These are phyloP conservation scores for Microctenopoma stevenorrisi DNA, from an alignment of 2,797 vertebrate genomes.

Conservation along the genomic window DNA sequence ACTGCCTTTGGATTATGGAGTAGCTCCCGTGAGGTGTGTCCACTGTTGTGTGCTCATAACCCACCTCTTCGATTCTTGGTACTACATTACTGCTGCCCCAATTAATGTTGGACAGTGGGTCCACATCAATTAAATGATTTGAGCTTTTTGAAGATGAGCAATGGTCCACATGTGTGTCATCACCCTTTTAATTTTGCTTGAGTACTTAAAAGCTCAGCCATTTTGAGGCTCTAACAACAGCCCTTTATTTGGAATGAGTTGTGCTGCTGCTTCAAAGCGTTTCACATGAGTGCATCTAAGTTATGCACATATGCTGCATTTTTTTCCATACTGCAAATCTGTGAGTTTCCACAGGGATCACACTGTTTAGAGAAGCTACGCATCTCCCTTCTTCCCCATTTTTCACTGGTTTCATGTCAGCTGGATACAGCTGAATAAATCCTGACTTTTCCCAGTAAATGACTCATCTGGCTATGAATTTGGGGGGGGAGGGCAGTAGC, in stretches of 20 bases:
- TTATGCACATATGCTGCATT: constrained; percentile 43
- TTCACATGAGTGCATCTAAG: constrained; percentile 35
- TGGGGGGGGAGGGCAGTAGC: constrained; percentile 50
- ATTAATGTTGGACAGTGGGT: constrained; percentile 64
- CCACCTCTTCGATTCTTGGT: constrained; percentile 60
- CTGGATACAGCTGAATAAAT: constrained; percentile 65
- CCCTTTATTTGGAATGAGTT: constrained; percentile 41
- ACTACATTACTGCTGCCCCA: constrained; percentile 50
- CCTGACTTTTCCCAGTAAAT: constrained; percentile 58
- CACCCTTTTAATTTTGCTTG: constrained; percentile 61
- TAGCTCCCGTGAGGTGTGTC: constrained; percentile 64
- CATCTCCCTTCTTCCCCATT: constrained; percentile 11
- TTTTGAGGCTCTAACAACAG: constrained; percentile 50
- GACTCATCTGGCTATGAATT: constrained; percentile 62
- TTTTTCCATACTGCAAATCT: constrained; percentile 25
- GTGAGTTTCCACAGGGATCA: constrained; percentile 18
- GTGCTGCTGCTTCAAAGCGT: constrained; percentile 17
- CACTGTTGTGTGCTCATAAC: constrained; percentile 67
- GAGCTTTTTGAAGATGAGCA: constrained; percentile 54
- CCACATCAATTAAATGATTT: constrained; percentile 71
- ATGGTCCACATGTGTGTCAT: constrained; percentile 61
- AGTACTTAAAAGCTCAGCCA: constrained; percentile 54
- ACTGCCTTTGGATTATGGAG: constrained; percentile 75
- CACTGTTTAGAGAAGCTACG: constrained; percentile 36
- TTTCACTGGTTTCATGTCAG: constrained; percentile 50